phyloP scores from a whole-genome alignment of 2,888 invertebrate genomes.

The Iselma pallidipennis region DNA sequence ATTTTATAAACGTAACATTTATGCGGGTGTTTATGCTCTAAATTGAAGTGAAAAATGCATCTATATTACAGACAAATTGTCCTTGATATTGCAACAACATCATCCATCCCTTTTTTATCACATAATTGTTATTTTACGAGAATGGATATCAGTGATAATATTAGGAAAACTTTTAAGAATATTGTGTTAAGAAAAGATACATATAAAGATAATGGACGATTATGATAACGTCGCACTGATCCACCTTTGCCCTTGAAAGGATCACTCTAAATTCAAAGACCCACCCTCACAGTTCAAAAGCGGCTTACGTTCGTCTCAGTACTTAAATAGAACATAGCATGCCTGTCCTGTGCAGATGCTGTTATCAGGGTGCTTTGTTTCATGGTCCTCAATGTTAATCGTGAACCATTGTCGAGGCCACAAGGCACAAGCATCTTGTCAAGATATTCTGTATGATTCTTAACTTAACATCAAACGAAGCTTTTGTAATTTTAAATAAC shows the following conservation, averaged over 20 bases:
- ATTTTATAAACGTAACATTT: conserved; percentile 15
- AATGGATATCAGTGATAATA: neutral
- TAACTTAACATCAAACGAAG: neutral
- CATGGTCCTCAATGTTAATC: conserved; percentile 53
- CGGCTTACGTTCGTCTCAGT: conserved; percentile 48
- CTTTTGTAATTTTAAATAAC: neutral
- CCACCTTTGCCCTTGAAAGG: conserved; percentile 42
- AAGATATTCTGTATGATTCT: conserved; percentile 28
- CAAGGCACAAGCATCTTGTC: conserved; percentile 36
- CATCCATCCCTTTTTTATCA: neutral
- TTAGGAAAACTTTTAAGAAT: neutral
- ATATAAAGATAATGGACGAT: neutral
- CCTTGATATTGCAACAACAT: neutral
- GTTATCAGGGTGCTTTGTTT: conserved; percentile 53
- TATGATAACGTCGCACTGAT: conserved; percentile 26
- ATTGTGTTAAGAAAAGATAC: no score
- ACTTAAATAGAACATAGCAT: conserved; percentile 53
- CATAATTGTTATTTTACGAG: neutral
- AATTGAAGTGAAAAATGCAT: neutral
- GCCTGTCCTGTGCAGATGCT: conserved; percentile 53
- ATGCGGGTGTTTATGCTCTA: neutral
- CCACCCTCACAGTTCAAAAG: conserved; percentile 29
- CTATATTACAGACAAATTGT: neutral
- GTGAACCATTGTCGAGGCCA: conserved; percentile 48
- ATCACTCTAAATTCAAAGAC: conserved; percentile 38